Evolutionary conservation across 2,113 vertebrate genomes (phyloP).

Genomic region (Osmerus mordax): DNA sequence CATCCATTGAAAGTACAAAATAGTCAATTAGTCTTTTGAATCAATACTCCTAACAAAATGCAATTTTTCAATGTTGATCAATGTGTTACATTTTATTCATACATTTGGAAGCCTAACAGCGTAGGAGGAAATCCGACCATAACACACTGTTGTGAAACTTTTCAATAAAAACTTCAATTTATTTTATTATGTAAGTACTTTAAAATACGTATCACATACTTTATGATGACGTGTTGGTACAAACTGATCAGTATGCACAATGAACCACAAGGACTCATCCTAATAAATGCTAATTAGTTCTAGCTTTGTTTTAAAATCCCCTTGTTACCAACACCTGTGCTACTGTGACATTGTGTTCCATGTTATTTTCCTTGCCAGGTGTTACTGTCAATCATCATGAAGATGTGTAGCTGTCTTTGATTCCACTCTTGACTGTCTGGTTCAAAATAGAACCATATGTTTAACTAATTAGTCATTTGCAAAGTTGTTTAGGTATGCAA

Average conservation of each 20-base stretch:
- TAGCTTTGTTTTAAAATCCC: constrained; percentile 56
- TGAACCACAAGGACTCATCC: constrained; percentile 33
- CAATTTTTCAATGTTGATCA: too few species aligned
- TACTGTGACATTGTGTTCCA: constrained; percentile 30
- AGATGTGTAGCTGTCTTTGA: constrained; percentile 14
- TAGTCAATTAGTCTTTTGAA: too few species aligned
- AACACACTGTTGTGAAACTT: too few species aligned
- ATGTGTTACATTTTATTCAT: too few species aligned
- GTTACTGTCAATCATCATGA: constrained; percentile 48
- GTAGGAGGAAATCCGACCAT: too few species aligned
- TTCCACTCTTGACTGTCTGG: constrained; percentile 16
- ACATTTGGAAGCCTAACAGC: too few species aligned
- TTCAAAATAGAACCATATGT: constrained; percentile 36
- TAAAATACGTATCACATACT: neutral
- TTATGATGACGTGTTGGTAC: constrained; percentile 49
- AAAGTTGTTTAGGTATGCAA: neutral
- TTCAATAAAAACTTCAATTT: too few species aligned
- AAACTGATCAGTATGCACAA: constrained; percentile 40
- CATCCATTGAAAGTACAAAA: too few species aligned
- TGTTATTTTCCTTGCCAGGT: constrained; percentile 55
- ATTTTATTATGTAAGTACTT: too few species aligned
- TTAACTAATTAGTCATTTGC: neutral
- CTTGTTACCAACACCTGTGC: constrained; percentile 21
- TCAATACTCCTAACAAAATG: too few species aligned
- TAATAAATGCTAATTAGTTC: constrained; percentile 49